Base-by-base conservation (phyloP, 1,140 invertebrate species). In the Papilio xuthus region DNA sequence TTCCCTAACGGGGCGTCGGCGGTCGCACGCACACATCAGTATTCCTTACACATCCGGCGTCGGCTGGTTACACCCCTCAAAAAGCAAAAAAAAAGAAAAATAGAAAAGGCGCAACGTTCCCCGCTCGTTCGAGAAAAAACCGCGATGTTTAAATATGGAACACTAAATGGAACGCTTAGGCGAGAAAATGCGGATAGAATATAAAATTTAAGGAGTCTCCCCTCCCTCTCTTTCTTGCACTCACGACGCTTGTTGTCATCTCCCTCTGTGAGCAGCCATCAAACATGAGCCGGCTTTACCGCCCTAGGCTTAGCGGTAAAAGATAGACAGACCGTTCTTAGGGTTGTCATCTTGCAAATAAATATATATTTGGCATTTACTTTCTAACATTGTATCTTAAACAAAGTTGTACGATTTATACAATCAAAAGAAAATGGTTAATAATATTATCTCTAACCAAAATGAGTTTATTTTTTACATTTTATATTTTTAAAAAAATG, bases 121-220 rank as follows among this genome's bases (percentile, higher is more conserved):
- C 81, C 86, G 88, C 88, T 88, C 84, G 84, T 83, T 80, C 88
- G 90, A 83, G 82, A 89, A 90, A 91, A 90, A 88, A 89, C 86
- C 90, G 88, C 86, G 86, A 87, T 88, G 89, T 92, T 94, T 93
- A 94, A 94, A 94, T 94, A 93, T 92, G 90, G 91, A 90, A 93
- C 91, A 93, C 92, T 93, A 93, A 94, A 94, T 92, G 91, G 90
- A 92, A 94, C 92, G 92, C 91, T 94, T 93, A 94, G 91, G 90
- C 92, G 91, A 93, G 90, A 93, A 93, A 93, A 93, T 92, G 91
- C 87, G 91, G 92, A 91, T 93, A 93, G 92, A 94, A 94, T 94
- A 94, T 93, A 93, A 94, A 94, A 91, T 93, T 93, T 92, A 92
- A 92, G 90, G 89, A 91, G 80, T 81, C 80, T 32, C 70, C 74